Base-by-base conservation (phyloP, 2,797 vertebrate genomes). In the Melanogrammus aeglefinus region DNA sequence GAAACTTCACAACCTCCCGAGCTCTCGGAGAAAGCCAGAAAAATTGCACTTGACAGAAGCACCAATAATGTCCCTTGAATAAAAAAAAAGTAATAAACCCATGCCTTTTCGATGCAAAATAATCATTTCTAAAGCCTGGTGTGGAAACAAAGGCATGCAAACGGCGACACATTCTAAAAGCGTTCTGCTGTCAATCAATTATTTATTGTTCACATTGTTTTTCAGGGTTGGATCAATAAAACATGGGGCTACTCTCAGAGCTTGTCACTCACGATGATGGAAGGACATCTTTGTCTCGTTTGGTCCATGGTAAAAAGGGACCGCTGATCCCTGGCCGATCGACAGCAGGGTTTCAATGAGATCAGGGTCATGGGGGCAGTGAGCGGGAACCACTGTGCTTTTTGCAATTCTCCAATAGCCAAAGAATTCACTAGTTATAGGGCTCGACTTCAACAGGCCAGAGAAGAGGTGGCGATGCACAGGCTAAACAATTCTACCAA, bases 1-100 rank as follows among this genome's bases (percentile, higher is more conserved):
- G 85, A 80, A 16, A 83, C 69, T 63, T 57, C 16, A 38, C 47
- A 4, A 21, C 44, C 44, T 51, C 18, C 14, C 47, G 5, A 63
- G 57, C 21, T 63, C 57, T 63, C 8, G 6, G 57, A 24, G 21
- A 8, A n/a, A n/a, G 57, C 7, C 57, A 27, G 8, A 24, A 69
- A 69, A 10, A 69, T 76, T 75, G 84, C 74, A 29, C 47, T 31
- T 31, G 4, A 63, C 74, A 63, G 24, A 75, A 31, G 57, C 47
- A 31, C 27, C 29, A 33, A 78, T 18, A 69, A 16, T 74, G 41
- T 38, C 14, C 18, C 24, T 69, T 27, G 9, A 27, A 69, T 69
- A 66, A 66, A 69, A 69, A 69, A 57, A 10, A 69, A 69, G 31
- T 33, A 33, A 27, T 27, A 24, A 69, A 69, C 9, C 24, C n/a